Percentiles rank a stretch among this genome's conserved stretches.
Evolutionary conservation across 1,140 invertebrate species (phyloP).

Genomic region (Drosophila littoralis): DNA sequence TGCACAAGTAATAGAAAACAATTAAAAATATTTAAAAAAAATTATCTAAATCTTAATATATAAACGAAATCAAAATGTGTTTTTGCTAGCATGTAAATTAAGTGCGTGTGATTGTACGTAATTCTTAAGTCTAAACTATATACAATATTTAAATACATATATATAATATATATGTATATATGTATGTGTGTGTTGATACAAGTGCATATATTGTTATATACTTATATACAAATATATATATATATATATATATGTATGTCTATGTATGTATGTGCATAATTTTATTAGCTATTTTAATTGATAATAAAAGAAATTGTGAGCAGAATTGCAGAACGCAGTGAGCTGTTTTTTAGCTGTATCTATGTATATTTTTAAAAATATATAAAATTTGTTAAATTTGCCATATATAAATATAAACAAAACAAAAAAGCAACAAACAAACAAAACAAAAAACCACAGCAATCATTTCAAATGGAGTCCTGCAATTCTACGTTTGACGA

Average conservation of each 20-base stretch:
- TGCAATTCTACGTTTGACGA: too few species aligned
- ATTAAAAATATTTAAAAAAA: slow-evolving; percentile 19
- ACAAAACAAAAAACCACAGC: not conserved
- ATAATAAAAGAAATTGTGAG: slow-evolving; percentile 44
- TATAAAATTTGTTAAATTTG: slow-evolving; percentile 80
- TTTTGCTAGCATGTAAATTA: slow-evolving; percentile 69
- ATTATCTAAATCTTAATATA: slow-evolving; percentile 19
- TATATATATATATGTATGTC: slow-evolving; percentile 9
- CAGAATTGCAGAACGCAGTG: slow-evolving; percentile 35
- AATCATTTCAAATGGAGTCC: not conserved
- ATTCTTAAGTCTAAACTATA: slow-evolving; percentile 56
- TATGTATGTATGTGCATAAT: slow-evolving; percentile 49
- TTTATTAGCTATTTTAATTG: slow-evolving; percentile 60
- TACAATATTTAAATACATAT: slow-evolving; percentile 15
- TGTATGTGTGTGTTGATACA: slow-evolving; percentile 14
- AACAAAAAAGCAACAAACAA: slow-evolving; percentile 8
- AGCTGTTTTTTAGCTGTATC: slow-evolving; percentile 68
- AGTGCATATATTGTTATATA: slow-evolving; percentile 10
- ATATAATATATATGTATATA: slow-evolving; percentile 7
- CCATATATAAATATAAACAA: slow-evolving; percentile 67
- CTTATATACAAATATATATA: slow-evolving; percentile 5
- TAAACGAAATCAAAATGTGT: slow-evolving; percentile 56
- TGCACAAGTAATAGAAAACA: slow-evolving; percentile 10
- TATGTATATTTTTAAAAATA: slow-evolving; percentile 70
- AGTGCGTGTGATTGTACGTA: slow-evolving; percentile 80